Evolutionary conservation across 2,888 invertebrate genomes (phyloP).

Genomic region (Sepioteuthis lessoniana): DNA sequence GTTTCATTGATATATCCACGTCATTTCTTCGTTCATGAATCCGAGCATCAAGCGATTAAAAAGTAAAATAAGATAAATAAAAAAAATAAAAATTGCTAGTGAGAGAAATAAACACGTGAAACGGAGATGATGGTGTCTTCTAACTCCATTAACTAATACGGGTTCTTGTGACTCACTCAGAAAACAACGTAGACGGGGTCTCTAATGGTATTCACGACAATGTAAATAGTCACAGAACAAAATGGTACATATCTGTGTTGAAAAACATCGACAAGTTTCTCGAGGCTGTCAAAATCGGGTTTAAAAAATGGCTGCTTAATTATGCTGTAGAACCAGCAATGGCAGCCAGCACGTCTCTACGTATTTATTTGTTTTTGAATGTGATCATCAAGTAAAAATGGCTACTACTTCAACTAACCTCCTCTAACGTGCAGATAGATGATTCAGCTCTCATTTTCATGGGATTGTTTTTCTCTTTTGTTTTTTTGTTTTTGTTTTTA

Average conservation of each 20-base stretch:
- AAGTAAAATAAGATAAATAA: not conserved
- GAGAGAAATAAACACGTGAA: not conserved
- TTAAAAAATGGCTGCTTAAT: not conserved
- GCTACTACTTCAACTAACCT: not conserved
- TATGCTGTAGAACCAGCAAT: not conserved
- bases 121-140: not conserved
- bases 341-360: not conserved
- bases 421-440: not conserved
- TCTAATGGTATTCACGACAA: slow-evolving; percentile 33
- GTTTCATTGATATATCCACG: not conserved
- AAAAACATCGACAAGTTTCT: slow-evolving; percentile 6
- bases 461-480: not conserved
- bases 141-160: not conserved
- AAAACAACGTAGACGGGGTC: not conserved
- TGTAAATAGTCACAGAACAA: slow-evolving; percentile 20
- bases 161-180: not conserved
- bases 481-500: too few species aligned
- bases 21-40: not conserved
- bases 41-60: not conserved
- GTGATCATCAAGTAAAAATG: not conserved
- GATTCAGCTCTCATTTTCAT: not conserved
- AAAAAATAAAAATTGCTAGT: not conserved
- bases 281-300: slow-evolving; percentile 1
- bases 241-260: not conserved
- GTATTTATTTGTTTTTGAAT: not conserved